phyloP scores from a whole-genome alignment of 2,113 vertebrate species.

The Colaptes auratus region DNA sequence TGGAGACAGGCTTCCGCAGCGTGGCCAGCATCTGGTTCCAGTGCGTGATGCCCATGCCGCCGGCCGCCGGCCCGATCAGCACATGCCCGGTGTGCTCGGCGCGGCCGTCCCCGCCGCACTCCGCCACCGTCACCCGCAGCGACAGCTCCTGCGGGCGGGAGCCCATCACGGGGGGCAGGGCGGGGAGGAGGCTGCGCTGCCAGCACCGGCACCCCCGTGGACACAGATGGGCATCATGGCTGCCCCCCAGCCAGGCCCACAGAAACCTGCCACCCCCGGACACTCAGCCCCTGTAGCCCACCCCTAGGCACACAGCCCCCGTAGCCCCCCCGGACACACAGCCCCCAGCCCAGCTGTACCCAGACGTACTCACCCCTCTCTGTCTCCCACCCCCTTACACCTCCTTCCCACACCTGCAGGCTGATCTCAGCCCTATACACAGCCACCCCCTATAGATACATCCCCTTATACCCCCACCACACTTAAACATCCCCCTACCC shows the following conservation, averaged over 20 bases:
- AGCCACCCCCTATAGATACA: too few relatives aligned
- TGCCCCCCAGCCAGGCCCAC: rapidly evolving
- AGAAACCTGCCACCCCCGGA: neutral
- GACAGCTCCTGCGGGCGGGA: constrained; percentile 86
- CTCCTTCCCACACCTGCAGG: too few relatives aligned
- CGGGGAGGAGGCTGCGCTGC: too few relatives aligned
- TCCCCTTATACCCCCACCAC: too few relatives aligned
- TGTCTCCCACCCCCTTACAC: too few relatives aligned
- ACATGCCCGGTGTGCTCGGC: constrained; percentile 94
- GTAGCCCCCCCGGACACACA: rapidly evolving
- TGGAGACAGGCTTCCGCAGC: constrained; percentile 93
- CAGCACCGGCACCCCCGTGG: rapidly evolving
- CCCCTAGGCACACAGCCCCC: rapidly evolving
- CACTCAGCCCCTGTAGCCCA: too few relatives aligned
- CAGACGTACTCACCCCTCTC: too few relatives aligned
- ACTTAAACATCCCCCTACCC: neutral
- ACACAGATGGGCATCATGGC: rapidly evolving
- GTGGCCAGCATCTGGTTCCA: constrained; percentile 99
- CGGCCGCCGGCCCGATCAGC: constrained; percentile 91
- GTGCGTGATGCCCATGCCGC: constrained; percentile 95
- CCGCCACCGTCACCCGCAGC: constrained; percentile 92
- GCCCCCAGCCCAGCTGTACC: too few relatives aligned
- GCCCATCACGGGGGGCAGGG: rapidly evolving
- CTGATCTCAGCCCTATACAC: too few relatives aligned
- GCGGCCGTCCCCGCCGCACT: constrained; percentile 87